Conservation (phyloP, 2,888 invertebrate genomes). For the Agrochola macilenta region DNA sequence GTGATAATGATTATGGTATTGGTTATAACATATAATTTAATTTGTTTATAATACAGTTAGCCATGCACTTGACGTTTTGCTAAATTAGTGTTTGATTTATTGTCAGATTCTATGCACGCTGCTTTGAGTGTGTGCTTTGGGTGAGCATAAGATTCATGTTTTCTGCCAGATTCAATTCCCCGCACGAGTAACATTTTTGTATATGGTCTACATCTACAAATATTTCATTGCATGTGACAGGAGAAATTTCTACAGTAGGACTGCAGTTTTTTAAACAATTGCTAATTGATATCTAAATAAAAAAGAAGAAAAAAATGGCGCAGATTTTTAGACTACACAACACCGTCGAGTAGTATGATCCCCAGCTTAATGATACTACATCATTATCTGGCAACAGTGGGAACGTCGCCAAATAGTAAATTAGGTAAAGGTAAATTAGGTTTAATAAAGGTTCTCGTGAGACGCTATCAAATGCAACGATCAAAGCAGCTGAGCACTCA, state of each 20-base stretch:
- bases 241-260: background rate
- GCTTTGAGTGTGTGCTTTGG: too few species aligned
- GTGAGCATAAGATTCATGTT: background rate
- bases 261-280: background rate
- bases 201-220: background rate
- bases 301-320: too few species aligned
- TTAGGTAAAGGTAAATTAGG: too few species aligned
- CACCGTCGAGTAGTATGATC: background rate
- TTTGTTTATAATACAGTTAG: slow-evolving; percentile 8
- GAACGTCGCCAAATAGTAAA: background rate
- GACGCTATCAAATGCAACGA: slow-evolving; percentile 25
- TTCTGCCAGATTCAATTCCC: background rate
- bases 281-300: background rate
- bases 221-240: too few species aligned
- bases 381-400: background rate
- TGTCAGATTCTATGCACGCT: background rate
- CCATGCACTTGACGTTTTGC: background rate
- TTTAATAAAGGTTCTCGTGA: background rate
- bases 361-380: background rate
- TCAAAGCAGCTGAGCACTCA: slow-evolving; percentile 27
- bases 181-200: too few species aligned
- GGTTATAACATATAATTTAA: background rate
- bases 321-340: background rate
- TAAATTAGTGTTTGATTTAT: slow-evolving; percentile 3
- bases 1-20: slow-evolving; percentile 6